These are phyloP conservation scores for Tragelaphus buxtoni DNA, from an alignment of 2,113 vertebrate species.

Conservation along the genomic window DNA sequence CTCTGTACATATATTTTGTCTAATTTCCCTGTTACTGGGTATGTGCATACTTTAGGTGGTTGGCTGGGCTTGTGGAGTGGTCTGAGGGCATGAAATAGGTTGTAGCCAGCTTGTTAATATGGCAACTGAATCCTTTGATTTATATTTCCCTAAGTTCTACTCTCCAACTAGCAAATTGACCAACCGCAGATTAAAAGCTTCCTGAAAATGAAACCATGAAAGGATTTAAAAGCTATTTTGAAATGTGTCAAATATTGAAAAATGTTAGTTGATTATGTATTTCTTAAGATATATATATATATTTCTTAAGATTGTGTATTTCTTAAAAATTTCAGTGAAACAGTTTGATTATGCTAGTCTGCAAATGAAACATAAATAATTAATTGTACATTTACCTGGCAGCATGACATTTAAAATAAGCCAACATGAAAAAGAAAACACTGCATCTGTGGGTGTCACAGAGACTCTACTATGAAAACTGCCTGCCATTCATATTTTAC, in stretches of 20 bases:
- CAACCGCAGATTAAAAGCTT: neutral
- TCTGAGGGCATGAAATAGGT: neutral
- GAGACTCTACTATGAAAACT: neutral
- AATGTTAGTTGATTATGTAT: neutral
- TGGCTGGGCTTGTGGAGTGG: neutral
- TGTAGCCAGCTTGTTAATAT: neutral
- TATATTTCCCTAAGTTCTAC: neutral
- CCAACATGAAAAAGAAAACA: neutral
- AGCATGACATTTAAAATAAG: neutral
- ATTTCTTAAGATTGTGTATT: neutral
- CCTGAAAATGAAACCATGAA: neutral
- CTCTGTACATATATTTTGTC: neutral
- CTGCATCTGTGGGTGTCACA: neutral
- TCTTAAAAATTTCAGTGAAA: constrained; percentile 24
- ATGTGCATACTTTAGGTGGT: neutral
- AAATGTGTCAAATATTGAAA: neutral
- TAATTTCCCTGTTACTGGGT: neutral
- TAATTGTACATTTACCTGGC: neutral
- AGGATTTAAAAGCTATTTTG: constrained; percentile 35
- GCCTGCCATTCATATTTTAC: neutral
- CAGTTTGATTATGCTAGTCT: neutral
- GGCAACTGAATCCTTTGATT: neutral
- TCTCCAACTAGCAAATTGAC: neutral
- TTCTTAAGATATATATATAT: neutral
- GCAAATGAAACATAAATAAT: neutral